Evolutionary conservation across 2,113 vertebrate species (phyloP), one percentile per base, ranked within the genome.

Genomic region (Hyla sarda): DNA sequence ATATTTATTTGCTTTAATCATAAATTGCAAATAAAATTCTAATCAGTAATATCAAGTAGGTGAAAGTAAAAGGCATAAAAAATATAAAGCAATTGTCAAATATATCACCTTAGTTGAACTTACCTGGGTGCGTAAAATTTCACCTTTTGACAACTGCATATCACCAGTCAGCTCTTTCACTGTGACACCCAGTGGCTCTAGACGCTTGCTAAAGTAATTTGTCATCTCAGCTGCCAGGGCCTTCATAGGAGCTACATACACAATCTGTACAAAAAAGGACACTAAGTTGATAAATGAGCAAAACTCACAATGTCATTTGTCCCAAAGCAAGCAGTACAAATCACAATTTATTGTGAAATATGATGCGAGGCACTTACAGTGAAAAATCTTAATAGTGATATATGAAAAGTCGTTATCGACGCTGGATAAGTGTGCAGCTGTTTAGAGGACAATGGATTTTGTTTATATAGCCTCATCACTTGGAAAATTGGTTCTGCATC

Each of bases 191-290:
- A 99, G 93, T 25, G 97, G 95, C 86, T 98, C 97, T 90, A 99
- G 91, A 76, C 97, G 96, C 92, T 96, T 99, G 92, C 97, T 96
- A 94, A 99, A 99, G 94, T 99, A 98, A 92, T 97, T 98, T 90
- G 97, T 99, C 98, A 99, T 99, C 93, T 99, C 98, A 23, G 98
- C 98, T 94, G 98, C 98, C 94, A 99, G 92, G 88, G 98, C 98
- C 92, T 99, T 99, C 98, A 99, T 99, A 65, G 98, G 98, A 92
- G 97, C 97, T 90, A 99, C 97, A 84, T 99, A 99, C 8, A 99
- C 93, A 84, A 99, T 96, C 98, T 99, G 91, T 77, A 93, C 50
- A 56, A 72, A 60, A 92, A 41, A 92, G 90, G 94, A 96, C 90
- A 94, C 76, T 56, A 56, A 47, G 73, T 93, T 97, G 95, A 97